These are phyloP conservation scores for Dicranocentrus wangi DNA, from an alignment of 2,888 invertebrate species.

Conservation along the genomic window DNA sequence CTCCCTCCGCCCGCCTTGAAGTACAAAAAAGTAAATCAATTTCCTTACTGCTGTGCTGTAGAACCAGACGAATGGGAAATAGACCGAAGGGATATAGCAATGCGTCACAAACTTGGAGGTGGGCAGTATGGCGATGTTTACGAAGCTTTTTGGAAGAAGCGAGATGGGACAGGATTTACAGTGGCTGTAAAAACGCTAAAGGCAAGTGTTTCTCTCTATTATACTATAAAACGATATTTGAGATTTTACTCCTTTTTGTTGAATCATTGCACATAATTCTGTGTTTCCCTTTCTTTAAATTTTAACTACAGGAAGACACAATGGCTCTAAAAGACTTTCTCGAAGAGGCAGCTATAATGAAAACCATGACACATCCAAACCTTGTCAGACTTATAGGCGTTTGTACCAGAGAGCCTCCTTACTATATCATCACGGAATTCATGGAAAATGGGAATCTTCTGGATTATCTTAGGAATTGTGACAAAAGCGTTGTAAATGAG, in stretches of 20 bases:
- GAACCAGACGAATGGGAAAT: slow-evolving; percentile 98
- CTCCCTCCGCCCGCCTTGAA: no score
- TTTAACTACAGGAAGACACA: slow-evolving; percentile 90
- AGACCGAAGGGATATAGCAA: slow-evolving; percentile 96
- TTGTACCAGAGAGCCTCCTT: slow-evolving; percentile 98
- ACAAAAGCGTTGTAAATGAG: slow-evolving; percentile 90
- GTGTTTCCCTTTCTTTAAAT: no score
- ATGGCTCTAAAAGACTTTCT: slow-evolving; percentile 99
- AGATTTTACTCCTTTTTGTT: no score
- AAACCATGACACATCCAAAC: slow-evolving; percentile 99
- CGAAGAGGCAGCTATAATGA: slow-evolving; percentile 99
- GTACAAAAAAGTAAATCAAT: background rate
- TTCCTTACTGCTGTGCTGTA: slow-evolving; percentile 69
- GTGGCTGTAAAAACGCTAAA: slow-evolving; percentile 99
- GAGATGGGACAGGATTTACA: slow-evolving; percentile 85
- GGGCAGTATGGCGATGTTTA: slow-evolving; percentile 83
- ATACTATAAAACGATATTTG: no score
- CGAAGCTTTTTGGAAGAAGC: slow-evolving; percentile 85
- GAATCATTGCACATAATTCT: no score
- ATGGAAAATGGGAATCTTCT: slow-evolving; percentile 98
- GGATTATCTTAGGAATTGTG: slow-evolving; percentile 93
- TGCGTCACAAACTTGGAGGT: slow-evolving; percentile 97
- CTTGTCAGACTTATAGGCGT: slow-evolving; percentile 97
- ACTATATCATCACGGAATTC: slow-evolving; percentile 99
- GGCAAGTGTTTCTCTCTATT: slow-evolving; percentile 74